Evolutionary conservation across 1,140 invertebrate genomes (phyloP).

Genomic region (Drosophila leontia): DNA sequence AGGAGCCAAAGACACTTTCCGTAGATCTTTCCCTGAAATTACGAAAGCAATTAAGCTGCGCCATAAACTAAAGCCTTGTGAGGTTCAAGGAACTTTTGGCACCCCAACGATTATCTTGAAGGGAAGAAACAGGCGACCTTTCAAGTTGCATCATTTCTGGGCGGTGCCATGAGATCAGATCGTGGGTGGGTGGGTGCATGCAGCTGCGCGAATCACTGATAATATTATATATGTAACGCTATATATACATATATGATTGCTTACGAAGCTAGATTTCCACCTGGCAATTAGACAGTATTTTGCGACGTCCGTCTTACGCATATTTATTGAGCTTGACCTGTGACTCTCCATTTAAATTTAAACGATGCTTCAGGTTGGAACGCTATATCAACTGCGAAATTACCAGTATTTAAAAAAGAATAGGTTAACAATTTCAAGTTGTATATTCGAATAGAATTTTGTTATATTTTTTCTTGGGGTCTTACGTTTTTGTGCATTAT

Average conservation of each 20-base stretch:
- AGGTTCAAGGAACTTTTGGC: slow-evolving; percentile 16
- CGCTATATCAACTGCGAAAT: background rate
- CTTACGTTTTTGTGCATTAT: no score
- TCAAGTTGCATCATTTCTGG: slow-evolving; percentile 32
- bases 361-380: slow-evolving; percentile 15
- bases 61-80: slow-evolving; percentile 38
- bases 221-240: slow-evolving; percentile 19
- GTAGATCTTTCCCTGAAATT: slow-evolving; percentile 10
- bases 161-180: slow-evolving; percentile 32
- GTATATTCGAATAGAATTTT: background rate
- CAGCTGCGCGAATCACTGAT: slow-evolving; percentile 40
- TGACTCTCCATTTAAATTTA: slow-evolving; percentile 58
- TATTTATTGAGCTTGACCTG: slow-evolving; percentile 68
- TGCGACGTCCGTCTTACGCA: slow-evolving; percentile 53
- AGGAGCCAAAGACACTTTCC: slow-evolving; percentile 17
- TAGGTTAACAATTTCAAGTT: background rate
- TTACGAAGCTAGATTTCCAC: slow-evolving; percentile 16
- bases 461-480: background rate
- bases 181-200: slow-evolving; percentile 33
- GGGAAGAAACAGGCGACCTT: slow-evolving; percentile 13
- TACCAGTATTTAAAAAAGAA: background rate
- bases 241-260: background rate
- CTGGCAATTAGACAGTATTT: slow-evolving; percentile 38
- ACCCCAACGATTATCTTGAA: slow-evolving; percentile 11
- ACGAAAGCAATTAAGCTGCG: slow-evolving; percentile 13